Base-by-base conservation (phyloP, 2,113 vertebrate genomes). In the Halichoeres trimaculatus region DNA sequence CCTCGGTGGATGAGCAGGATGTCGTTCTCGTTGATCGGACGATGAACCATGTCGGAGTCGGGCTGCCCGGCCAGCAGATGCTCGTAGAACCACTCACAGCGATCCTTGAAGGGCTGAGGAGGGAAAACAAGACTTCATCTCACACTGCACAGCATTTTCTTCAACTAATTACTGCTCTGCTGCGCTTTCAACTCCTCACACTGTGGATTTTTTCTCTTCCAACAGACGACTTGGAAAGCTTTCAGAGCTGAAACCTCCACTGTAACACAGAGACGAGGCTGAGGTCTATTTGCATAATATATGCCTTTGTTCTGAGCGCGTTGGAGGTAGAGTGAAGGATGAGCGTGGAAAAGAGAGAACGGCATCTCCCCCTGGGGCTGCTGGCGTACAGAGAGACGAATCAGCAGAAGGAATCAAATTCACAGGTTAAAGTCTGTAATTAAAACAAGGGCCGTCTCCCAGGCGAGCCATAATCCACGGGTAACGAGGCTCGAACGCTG, bases 21-120 rank as follows among this genome's bases (percentile, higher is more conserved):
- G 89, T 99, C 97, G 35, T 94, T 98, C 90, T 99, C 98, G 80
- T 93, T 98, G 90, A 99, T 96, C 10, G 98, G 98, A 20, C 98
- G 95, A 85, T 99, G 98, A 26, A 99, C 98, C 98, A 99, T 99
- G 87, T 98, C 98, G 0, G 97, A 97, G 88, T 98, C 97, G 0
- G 95, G 96, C 78, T 97, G 97, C 63, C 96, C 95, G 0, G 95
- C 95, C 68, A 96, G 94, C 79, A 99, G 93, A 82, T 99, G 96
- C 89, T 99, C 97, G 74, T 99, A 99, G 92, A 99, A 99, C 98
- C 98, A 99, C 80, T 99, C 97, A 65, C 96, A 99, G 38, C 98
- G 95, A 90, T 99, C 98, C 89, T 99, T 99, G 92, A 99, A 99
- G 1, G 98, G 95, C 98, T 99, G 77, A 38, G 80, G 81, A 85